Base-by-base conservation (phyloP, 2,113 vertebrate species). In the Lasiurus borealis region DNA sequence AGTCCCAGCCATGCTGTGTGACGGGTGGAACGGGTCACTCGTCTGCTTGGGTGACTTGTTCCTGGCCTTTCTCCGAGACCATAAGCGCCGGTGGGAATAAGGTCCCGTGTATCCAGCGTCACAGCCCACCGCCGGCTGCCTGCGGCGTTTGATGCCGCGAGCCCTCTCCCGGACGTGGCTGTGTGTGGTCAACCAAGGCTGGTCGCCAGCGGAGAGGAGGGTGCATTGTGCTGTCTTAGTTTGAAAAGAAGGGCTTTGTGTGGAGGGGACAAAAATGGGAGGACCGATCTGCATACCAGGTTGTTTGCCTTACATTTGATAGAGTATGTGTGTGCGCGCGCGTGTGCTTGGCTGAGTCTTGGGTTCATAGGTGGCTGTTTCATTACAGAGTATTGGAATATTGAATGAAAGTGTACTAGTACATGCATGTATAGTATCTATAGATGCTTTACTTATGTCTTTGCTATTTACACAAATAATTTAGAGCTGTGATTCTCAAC, bases 201-300 rank as follows among this genome's bases (percentile, higher is more conserved):
- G 52, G 14, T 84, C 75, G 57, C 40, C 13, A 68, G 7, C 2
- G 69, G 46, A 95, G 50, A 85, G 27, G 57, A 44, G 27, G 4
- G 54, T 8, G 18, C 44, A 72, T 52, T 78, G 4, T 68, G 66
- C 50, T 40, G 31, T 59, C 31, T n/a, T 48, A 77, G 48, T 68
- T 62, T 54, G 8, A 82, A 82, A 86, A 27, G 50, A 72, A 84
- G 10, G 3, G 11, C 46, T 91, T 91, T 78, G 50, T 3, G 23
- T 94, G 44, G 18, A 54, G 2, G 50, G 18, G 34, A 83, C 16
- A 88, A 75, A 89, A 92, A 15, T n/a, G 23, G 78, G n/a, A 73
- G 50, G n/a, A 54, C 85, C 71, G 57, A 64, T 77, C 46, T 92
- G n/a, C 44, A 76, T 59, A 62, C 4, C 54, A 71, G 27, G 12